Percentiles rank a stretch among this genome's conserved stretches.
phyloP scores from a whole-genome alignment of 2,888 invertebrate genomes.

The Carcina quercana region DNA sequence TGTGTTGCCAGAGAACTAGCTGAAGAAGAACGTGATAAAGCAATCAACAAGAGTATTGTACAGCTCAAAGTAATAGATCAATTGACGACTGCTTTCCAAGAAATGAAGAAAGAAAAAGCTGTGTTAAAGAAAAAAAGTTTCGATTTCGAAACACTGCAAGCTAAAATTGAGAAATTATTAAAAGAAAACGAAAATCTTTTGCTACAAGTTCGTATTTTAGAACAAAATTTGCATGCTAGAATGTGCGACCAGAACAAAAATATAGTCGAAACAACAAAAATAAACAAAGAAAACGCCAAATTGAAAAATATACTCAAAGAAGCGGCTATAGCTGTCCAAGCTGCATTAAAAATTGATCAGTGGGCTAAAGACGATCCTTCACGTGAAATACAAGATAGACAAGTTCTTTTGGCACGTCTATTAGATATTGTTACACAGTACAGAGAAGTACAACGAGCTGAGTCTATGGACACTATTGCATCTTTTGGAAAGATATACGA shows the following conservation, averaged over 20 bases:
- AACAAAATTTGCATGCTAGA: conserved; percentile 73
- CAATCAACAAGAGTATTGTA: conserved; percentile 74
- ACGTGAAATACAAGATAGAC: conserved; percentile 56
- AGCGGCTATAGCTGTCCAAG: conserved; percentile 76
- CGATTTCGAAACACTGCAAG: conserved; percentile 50
- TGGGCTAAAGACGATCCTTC: conserved; percentile 46
- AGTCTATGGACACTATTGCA: conserved; percentile 56
- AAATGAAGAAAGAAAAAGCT: conserved; percentile 60
- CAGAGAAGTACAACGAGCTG: conserved; percentile 48
- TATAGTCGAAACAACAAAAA: conserved; percentile 52
- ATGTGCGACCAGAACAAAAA: conserved; percentile 63
- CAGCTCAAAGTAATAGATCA: conserved; percentile 79
- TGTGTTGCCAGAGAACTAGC: conserved; percentile 72
- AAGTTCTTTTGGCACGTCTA: conserved; percentile 70
- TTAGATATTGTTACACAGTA: conserved; percentile 66
- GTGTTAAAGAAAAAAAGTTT: conserved; percentile 50
- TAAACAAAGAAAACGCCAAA: conserved; percentile 68
- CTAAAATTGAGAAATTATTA: conserved; percentile 50
- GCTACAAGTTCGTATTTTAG: conserved; percentile 61
- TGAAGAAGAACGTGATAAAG: conserved; percentile 77
- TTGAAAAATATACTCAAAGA: conserved; percentile 75
- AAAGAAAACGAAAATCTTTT: conserved; percentile 60
- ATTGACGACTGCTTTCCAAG: conserved; percentile 73
- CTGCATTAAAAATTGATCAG: conserved; percentile 68
- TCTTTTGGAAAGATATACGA: conserved; percentile 73